Conservation (phyloP, 2,797 vertebrate genomes). For the Dicrostonyx torquatus region DNA sequence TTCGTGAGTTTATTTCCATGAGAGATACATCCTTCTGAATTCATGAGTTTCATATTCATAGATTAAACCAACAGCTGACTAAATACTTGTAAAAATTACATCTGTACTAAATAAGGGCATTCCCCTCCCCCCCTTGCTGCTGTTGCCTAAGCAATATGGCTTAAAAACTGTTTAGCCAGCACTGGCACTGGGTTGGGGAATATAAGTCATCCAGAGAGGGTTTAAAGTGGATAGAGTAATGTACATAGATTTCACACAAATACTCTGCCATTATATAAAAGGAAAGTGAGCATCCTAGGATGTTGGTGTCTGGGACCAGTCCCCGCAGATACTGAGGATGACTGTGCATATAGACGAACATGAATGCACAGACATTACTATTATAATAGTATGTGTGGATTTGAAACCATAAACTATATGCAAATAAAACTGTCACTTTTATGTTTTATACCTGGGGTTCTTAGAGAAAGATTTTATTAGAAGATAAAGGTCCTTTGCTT, state of each 20-base stretch:
- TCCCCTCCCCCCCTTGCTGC: not conserved
- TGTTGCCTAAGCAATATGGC: not conserved
- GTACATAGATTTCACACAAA: not conserved
- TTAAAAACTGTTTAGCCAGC: not conserved
- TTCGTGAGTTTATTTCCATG: not conserved
- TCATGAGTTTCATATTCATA: not conserved
- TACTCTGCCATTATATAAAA: not conserved
- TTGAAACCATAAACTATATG: not conserved
- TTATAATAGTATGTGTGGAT: not conserved
- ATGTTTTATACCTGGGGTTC: not conserved
- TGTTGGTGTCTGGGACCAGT: not conserved
- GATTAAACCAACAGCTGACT: not conserved
- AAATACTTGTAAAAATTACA: not conserved
- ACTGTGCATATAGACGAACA: not conserved
- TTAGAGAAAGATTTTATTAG: not conserved
- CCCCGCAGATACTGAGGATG: not conserved
- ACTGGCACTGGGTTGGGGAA: not conserved
- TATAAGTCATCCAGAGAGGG: not conserved
- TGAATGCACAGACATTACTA: not conserved
- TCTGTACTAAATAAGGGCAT: not conserved
- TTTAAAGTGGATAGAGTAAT: not conserved
- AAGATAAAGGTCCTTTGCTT: not conserved
- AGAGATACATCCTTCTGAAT: not conserved
- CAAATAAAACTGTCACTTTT: constrained; percentile 15
- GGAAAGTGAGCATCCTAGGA: not conserved